These are phyloP conservation scores for Neocrepidodera transversa DNA, from an alignment of 2,888 invertebrate genomes.

Conservation along the genomic window DNA sequence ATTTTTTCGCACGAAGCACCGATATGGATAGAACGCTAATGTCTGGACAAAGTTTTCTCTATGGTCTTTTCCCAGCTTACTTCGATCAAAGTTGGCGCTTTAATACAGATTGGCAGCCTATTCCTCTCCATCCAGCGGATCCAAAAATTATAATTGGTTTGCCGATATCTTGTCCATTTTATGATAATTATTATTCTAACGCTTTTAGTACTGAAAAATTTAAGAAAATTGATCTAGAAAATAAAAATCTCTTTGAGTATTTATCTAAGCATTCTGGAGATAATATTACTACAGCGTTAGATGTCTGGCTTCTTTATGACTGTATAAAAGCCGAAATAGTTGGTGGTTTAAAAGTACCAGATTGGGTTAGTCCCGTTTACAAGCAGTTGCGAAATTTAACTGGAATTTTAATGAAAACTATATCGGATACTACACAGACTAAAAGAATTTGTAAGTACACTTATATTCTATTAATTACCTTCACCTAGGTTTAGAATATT, in stretches of 20 bases:
- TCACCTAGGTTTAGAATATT: too few species aligned
- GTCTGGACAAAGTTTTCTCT: constrained; percentile 80
- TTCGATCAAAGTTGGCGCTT: constrained; percentile 65
- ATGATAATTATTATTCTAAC: not conserved
- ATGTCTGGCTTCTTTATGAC: not conserved
- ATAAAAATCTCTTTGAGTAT: not conserved
- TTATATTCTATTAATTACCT: too few species aligned
- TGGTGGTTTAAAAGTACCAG: constrained; percentile 1
- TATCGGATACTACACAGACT: not conserved
- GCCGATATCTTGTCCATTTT: not conserved
- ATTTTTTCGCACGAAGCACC: constrained; percentile 70
- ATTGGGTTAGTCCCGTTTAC: constrained; percentile 5
- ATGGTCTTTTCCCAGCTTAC: constrained; percentile 73
- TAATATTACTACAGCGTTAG: not conserved
- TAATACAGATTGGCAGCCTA: constrained; percentile 71
- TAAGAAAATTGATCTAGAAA: not conserved
- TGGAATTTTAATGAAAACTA: not conserved
- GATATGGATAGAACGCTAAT: constrained; percentile 85
- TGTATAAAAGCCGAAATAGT: not conserved
- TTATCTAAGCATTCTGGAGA: not conserved
- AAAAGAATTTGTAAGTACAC: constrained; percentile 15
- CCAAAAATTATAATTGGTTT: constrained; percentile 57
- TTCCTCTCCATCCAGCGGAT: constrained; percentile 70
- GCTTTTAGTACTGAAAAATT: not conserved
- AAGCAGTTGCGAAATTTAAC: not conserved